Evolutionary conservation across 1,140 invertebrate genomes (phyloP), one percentile per base, ranked within the genome.

Genomic region (Halictus rubicundus): DNA sequence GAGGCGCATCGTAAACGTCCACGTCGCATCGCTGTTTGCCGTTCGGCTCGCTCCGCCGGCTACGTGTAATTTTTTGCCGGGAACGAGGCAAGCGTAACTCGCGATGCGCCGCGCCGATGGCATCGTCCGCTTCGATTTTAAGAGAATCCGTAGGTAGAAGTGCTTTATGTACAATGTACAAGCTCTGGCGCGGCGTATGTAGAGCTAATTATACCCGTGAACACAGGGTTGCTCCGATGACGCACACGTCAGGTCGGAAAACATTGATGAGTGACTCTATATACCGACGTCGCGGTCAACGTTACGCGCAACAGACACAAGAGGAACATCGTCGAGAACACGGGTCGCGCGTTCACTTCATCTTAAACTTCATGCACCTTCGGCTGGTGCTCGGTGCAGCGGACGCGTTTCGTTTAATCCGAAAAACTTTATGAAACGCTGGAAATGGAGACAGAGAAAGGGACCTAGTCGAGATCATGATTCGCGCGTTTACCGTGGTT

Each of bases 131-230:
- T 82, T 85, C 71, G 83, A 86, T 82, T 82, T 57, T 49, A 73
- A 82, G 64, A 46, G 69, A 61, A 82, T 85, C 74, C 74, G 79
- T 64, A 85, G 70, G 72, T 68, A 75, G 68, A 85, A 74, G 54
- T n/a, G 80, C 37, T 60, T 81, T 54, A 74, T 80, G 63, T 70
- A 64, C n/a, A n/a, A n/a, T n/a, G n/a, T 60, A 7, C 66, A 19
- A 61, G 72, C 63, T 32, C 73, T 39, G 57, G 49, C 42, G 39
- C 60, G 66, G 78, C 68, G 72, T 82, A 86, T 76, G 71, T 65
- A 59, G 80, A 77, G 83, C 76, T 86, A 86, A 85, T 86, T 86
- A 86, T 86, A 86, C 76, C 71, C 32, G 32, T 59, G 79, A 70
- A 86, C 80, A 86, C 85, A 86, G 84, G 83, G 84, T 82, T 79